Conservation (phyloP, 2,888 invertebrate genomes). For the Crioceris asparagi region DNA sequence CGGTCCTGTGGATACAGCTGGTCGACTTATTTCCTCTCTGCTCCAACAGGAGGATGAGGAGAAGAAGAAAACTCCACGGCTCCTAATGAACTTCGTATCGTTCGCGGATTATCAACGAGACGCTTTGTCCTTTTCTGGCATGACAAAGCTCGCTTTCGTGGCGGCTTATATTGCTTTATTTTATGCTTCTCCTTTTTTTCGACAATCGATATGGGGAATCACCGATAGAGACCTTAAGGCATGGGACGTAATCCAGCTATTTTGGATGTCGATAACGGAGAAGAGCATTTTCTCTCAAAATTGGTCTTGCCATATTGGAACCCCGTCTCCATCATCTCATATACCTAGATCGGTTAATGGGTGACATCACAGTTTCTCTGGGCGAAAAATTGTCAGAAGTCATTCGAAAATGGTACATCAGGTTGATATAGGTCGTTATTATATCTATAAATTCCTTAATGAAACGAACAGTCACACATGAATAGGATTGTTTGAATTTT, state of each 20-base stretch:
- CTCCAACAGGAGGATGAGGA: slow-evolving; percentile 1
- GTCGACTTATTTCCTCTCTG: too few species aligned
- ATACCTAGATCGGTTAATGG: too few species aligned
- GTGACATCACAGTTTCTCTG: too few species aligned
- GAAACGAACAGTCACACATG: too few species aligned
- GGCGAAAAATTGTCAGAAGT: too few species aligned
- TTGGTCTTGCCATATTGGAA: too few species aligned
- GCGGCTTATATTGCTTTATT: slow-evolving; percentile 4
- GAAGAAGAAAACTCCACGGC: background rate
- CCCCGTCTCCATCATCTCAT: too few species aligned
- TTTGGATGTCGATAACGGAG: background rate
- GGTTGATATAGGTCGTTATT: too few species aligned
- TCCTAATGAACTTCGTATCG: slow-evolving; percentile 31
- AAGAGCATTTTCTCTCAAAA: background rate
- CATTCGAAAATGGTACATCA: too few species aligned
- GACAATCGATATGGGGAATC: slow-evolving; percentile 2
- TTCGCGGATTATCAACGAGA: slow-evolving; percentile 31
- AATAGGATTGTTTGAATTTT: too few species aligned
- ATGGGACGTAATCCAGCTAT: background rate
- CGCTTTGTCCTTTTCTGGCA: slow-evolving; percentile 18
- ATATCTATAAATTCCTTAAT: too few species aligned
- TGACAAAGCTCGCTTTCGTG: background rate
- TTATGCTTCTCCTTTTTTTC: slow-evolving; percentile 1
- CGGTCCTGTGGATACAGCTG: too few species aligned
- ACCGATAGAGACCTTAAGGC: background rate